A percentile compares a stretch with the other conserved stretches of the same genome.
Conservation (phyloP, 2,113 vertebrate genomes). For the Tor tambroides region DNA sequence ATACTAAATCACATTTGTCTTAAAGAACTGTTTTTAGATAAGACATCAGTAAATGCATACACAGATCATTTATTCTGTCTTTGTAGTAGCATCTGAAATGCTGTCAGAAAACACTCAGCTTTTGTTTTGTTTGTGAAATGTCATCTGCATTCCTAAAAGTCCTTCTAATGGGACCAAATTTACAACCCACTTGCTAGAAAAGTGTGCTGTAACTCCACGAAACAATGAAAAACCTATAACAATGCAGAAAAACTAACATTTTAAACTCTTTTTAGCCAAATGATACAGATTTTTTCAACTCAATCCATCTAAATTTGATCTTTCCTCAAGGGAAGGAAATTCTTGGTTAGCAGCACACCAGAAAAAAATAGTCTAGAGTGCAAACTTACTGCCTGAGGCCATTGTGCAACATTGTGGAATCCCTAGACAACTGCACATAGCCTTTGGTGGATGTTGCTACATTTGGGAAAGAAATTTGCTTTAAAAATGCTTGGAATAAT, state of each 20-base stretch:
- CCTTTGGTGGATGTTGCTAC: not conserved
- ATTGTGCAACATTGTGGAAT: conserved; percentile 30
- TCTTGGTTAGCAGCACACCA: not conserved
- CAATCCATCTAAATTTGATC: not conserved
- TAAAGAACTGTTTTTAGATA: not conserved
- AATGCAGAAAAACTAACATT: not conserved
- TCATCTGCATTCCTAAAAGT: not conserved
- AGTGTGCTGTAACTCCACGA: not conserved
- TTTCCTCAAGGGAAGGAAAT: conserved; percentile 25
- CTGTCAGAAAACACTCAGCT: not conserved
- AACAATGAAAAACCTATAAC: not conserved
- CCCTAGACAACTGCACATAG: conserved; percentile 5
- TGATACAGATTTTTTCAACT: not conserved
- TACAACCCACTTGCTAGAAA: not conserved
- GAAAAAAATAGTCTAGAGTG: conserved; percentile 6
- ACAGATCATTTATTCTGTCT: not conserved
- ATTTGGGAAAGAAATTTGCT: conserved; percentile 29
- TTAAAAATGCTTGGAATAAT: conserved; percentile 25
- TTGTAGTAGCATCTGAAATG: not conserved
- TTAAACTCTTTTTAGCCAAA: not conserved
- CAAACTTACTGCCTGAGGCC: not conserved
- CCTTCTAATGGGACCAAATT: not conserved
- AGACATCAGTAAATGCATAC: not conserved
- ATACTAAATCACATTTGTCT: not conserved
- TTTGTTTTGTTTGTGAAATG: conserved; percentile 22